phyloP scores from a whole-genome alignment of 2,797 vertebrate species.

The Silurus aristotelis region DNA sequence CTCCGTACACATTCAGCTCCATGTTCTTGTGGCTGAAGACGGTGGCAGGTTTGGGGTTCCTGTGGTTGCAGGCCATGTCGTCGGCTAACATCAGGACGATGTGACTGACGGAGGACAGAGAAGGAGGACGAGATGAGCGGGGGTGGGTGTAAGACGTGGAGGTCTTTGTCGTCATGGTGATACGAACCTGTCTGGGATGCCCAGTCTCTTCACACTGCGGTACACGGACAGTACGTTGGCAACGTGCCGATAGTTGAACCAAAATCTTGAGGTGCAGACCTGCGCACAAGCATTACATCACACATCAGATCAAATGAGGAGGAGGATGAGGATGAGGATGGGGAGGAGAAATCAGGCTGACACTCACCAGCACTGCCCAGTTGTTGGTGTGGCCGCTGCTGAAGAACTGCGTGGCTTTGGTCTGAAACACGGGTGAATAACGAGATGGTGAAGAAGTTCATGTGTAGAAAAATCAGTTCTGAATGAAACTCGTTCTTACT shows the following conservation, averaged over 20 bases:
- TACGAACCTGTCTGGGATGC: constrained; percentile 93
- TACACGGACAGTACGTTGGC: constrained; percentile 97
- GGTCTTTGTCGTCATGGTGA: neutral
- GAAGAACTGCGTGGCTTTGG: constrained; percentile 83
- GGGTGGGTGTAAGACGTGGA: too few species aligned
- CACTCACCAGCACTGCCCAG: constrained; percentile 96
- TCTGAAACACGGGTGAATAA: constrained; percentile 57
- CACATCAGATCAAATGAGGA: neutral
- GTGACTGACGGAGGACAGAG: constrained; percentile 74
- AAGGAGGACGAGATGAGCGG: too few species aligned
- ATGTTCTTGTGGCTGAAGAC: constrained; percentile 99
- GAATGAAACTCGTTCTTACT: neutral
- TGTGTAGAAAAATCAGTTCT: neutral
- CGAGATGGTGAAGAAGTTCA: too few species aligned
- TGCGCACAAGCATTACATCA: constrained; percentile 56
- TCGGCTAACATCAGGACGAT: constrained; percentile 98
- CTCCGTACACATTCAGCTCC: constrained; percentile 97
- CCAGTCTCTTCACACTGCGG: constrained; percentile 94
- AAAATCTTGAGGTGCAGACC: constrained; percentile 98
- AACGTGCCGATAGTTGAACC: constrained; percentile 98
- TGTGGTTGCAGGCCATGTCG: constrained; percentile 97
- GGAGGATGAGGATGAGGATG: neutral
- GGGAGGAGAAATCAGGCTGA: neutral
- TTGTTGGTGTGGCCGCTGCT: constrained; percentile 96
- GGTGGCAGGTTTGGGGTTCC: constrained; percentile 96